Evolutionary conservation across 2,797 vertebrate genomes (phyloP), one percentile per base, ranked within the genome.

Genomic region (Sebastes flavidus): DNA sequence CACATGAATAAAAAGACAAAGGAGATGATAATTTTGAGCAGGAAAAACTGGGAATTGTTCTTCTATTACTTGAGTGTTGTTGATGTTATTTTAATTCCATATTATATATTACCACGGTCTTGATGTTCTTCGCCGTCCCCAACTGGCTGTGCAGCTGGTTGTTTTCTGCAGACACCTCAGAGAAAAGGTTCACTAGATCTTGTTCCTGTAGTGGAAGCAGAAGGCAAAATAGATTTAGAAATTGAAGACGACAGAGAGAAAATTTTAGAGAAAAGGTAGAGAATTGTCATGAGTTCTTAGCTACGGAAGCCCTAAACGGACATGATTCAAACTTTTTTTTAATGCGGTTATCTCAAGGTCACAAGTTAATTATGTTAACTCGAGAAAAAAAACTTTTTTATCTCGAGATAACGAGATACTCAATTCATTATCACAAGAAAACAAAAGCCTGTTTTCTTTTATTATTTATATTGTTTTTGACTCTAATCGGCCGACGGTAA

Each of bases 101-200:
- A 18, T 30, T 30, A 18, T 59, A 30, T 70, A 80, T 3, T 96
- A 99, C 98, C 96, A 95, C 97, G 72, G 95, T 94, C 78, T 91
- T 79, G 6, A 99, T 77, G 88, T 94, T 97, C 80, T 95, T 97
- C 20, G 96, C 95, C 62, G 96, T 97, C 65, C 87, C 93, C 93
- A 99, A 82, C 83, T 96, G 96, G 58, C 59, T 95, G 66, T 98
- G 93, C 16, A 95, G 94, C 89, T 98, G 95, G 49, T 95, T 92
- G 9, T 96, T 97, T 75, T 96, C 91, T 32, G 96, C 98, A 18
- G 95, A 90, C 3, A 94, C 92, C 88, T 97, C 96, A 12, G 96
- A 94, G 65, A 94, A 99, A 27, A 88, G 95, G 69, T 96, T 97
- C 34, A 94, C 83, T 10, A 97, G 85, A 72, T 95, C 92, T 83